These are phyloP conservation scores for Syrmaticus mikado DNA, from an alignment of 2,113 vertebrate genomes.

Conservation along the genomic window DNA sequence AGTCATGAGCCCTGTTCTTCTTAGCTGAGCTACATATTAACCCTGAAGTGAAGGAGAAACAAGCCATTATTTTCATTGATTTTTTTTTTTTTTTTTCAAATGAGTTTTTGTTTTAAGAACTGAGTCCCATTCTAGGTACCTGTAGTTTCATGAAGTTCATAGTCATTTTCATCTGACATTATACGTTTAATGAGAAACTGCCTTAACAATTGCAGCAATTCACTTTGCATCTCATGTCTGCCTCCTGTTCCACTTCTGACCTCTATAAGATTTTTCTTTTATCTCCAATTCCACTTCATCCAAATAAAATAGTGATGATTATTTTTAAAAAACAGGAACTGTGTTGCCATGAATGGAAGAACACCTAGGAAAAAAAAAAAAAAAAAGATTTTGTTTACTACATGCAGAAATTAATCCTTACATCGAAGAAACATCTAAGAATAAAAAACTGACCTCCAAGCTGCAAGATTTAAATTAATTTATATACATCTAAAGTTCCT, in stretches of 20 bases:
- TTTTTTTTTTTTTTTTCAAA: background rate
- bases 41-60: background rate
- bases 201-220: background rate
- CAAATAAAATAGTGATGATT: background rate
- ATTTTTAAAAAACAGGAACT: background rate
- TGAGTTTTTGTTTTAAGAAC: background rate
- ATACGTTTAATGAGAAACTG: fast-evolving
- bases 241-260: background rate
- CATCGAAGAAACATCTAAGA: background rate
- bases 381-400: background rate
- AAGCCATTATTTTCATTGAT: background rate
- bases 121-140: background rate
- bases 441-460: background rate
- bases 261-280: background rate
- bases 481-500: background rate
- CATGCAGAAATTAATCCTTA: background rate
- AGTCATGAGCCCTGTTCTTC: background rate
- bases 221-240: background rate
- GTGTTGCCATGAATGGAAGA: background rate
- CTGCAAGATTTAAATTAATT: background rate
- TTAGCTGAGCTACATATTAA: background rate
- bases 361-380: background rate
- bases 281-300: background rate
- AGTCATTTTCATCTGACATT: background rate
- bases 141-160: background rate